Conservation (phyloP, 1,140 invertebrate genomes). For the Eciton burchellii region DNA sequence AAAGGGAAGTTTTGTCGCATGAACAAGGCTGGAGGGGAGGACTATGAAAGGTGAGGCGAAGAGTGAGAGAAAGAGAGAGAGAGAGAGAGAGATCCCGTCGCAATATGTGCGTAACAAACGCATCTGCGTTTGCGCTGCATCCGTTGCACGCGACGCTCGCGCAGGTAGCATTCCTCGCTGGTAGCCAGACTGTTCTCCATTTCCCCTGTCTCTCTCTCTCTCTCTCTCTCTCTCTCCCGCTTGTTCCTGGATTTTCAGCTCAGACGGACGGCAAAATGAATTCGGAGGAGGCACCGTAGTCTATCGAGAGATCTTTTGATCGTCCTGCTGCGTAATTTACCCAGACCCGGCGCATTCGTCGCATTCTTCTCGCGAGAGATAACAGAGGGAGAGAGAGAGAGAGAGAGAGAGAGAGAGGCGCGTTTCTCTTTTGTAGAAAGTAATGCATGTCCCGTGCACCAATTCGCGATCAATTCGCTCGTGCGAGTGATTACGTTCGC, state of each 20-base stretch:
- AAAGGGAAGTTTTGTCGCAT: conserved; percentile 73
- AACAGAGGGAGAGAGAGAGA: not conserved
- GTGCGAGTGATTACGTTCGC: conserved; percentile 42
- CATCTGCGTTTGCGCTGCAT: not conserved
- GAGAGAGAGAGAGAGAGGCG: not conserved
- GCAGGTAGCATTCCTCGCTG: not conserved
- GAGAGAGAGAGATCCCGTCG: conserved; percentile 22
- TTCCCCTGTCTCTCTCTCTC: not conserved
- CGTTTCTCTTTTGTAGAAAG: conserved; percentile 14
- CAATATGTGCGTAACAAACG: conserved; percentile 50
- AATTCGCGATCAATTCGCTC: conserved; percentile 36
- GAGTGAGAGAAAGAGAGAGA: not conserved
- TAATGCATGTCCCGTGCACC: conserved; percentile 52
- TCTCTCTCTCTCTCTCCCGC: not conserved
- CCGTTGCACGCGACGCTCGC: not conserved
- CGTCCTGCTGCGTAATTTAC: conserved; percentile 45
- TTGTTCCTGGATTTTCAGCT: not conserved
- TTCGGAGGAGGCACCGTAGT: conserved; percentile 28
- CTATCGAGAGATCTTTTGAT: conserved; percentile 50
- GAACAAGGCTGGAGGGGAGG: conserved; percentile 16
- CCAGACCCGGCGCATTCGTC: conserved; percentile 37
- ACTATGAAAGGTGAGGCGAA: conserved; percentile 30
- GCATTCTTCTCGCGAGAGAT: conserved; percentile 11
- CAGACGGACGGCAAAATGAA: conserved; percentile 21
- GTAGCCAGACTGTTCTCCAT: not conserved